Evolutionary conservation across 2,888 invertebrate genomes (phyloP).

Genomic region (Tortrix viridana): DNA sequence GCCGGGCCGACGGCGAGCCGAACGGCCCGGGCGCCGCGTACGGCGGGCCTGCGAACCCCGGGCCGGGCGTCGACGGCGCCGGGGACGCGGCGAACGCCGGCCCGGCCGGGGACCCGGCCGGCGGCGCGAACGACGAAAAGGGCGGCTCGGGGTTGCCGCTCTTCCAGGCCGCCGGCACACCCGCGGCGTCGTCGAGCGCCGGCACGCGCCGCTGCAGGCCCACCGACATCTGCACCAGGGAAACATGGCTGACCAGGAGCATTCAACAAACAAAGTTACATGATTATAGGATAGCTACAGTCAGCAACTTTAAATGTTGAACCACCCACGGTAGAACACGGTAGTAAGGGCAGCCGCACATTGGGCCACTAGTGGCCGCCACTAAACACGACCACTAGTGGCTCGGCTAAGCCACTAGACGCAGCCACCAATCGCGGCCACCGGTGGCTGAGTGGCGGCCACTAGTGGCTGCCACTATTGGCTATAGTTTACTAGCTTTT

Average conservation of each 20-base stretch:
- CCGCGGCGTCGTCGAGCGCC: conserved; percentile 77
- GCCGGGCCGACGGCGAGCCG: conserved; percentile 86
- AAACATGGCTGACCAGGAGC: neutral
- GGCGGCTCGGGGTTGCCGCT: conserved; percentile 83
- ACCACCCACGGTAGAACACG: too few relatives aligned
- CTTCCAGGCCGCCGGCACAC: conserved; percentile 88
- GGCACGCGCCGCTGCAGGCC: conserved; percentile 93
- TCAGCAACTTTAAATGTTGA: too few relatives aligned
- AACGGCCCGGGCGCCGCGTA: conserved; percentile 88
- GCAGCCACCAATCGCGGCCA: too few relatives aligned
- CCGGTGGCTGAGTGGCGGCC: too few relatives aligned
- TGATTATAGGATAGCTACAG: too few relatives aligned
- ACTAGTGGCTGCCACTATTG: too few relatives aligned
- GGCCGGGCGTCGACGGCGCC: conserved; percentile 89
- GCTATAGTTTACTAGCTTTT: too few relatives aligned
- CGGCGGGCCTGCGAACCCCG: conserved; percentile 87
- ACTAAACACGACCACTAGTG: too few relatives aligned
- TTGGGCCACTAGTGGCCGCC: too few relatives aligned
- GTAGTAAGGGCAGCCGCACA: too few relatives aligned
- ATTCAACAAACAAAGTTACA: too few relatives aligned
- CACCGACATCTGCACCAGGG: conserved; percentile 80
- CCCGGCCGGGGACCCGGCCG: conserved; percentile 89
- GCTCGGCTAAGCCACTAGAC: too few relatives aligned
- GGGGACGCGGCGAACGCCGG: conserved; percentile 88
- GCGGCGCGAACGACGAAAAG: conserved; percentile 92